These are phyloP conservation scores for Prunella himalayana DNA, from an alignment of 2,113 vertebrate species.

Conservation along the genomic window DNA sequence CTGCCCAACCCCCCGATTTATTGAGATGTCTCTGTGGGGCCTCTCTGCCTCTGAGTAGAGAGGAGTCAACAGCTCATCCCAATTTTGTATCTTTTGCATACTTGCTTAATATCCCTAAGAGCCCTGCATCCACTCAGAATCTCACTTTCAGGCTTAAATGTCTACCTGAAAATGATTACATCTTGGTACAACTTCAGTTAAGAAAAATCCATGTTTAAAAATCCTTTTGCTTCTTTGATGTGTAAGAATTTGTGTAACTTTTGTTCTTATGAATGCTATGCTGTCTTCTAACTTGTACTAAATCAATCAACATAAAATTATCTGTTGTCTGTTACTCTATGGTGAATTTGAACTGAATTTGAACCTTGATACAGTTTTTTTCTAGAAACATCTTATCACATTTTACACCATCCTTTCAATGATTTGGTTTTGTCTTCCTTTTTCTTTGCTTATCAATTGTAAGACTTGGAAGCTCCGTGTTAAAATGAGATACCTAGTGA, in stretches of 20 bases:
- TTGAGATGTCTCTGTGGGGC: rapidly evolving
- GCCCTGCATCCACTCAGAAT: background rate
- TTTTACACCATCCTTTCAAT: background rate
- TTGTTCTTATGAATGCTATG: background rate
- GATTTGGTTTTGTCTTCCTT: background rate
- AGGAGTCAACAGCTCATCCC: background rate
- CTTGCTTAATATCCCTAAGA: rapidly evolving
- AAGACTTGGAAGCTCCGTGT: background rate
- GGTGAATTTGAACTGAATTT: background rate
- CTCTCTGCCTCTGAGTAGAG: background rate
- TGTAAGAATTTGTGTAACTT: background rate
- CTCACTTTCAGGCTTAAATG: background rate
- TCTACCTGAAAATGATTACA: background rate
- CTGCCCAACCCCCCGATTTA: background rate
- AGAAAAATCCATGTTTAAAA: background rate
- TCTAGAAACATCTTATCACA: background rate
- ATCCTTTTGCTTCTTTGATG: background rate
- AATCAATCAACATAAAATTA: background rate
- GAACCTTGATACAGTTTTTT: background rate
- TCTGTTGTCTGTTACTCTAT: background rate
- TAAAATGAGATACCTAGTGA: background rate
- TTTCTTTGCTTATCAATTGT: background rate
- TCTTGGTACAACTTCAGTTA: background rate
- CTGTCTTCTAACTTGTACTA: background rate
- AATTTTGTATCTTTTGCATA: background rate